Conservation (phyloP, 2,113 vertebrate genomes). For the Rhinichthys klamathensis region DNA sequence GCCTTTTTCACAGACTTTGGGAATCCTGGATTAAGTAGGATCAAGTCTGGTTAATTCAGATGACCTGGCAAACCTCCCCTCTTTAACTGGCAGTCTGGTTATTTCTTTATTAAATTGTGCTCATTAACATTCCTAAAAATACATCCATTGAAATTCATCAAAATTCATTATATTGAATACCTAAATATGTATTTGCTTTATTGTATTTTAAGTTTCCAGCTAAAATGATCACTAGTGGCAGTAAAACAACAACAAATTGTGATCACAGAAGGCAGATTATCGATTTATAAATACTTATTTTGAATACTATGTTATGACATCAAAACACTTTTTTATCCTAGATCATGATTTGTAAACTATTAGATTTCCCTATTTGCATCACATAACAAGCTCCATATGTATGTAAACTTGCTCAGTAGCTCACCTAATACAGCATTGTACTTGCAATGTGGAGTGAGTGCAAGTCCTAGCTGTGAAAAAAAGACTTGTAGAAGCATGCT, state of each 20-base stretch:
- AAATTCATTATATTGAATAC: not conserved
- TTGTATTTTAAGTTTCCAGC: not conserved
- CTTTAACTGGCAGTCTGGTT: not conserved
- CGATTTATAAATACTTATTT: not conserved
- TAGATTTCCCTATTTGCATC: not conserved
- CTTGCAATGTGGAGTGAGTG: not conserved
- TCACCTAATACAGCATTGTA: not conserved
- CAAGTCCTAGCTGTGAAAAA: not conserved
- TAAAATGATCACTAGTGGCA: not conserved
- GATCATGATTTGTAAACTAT: not conserved
- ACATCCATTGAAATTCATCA: not conserved
- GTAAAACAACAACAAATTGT: not conserved
- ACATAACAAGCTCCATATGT: not conserved
- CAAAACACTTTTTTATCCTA: not conserved
- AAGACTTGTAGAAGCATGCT: not conserved
- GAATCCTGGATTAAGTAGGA: constrained; percentile 73
- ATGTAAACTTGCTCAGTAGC: not conserved
- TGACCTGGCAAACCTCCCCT: constrained; percentile 68
- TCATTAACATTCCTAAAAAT: not conserved
- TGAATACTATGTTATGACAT: not conserved
- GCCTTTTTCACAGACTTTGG: constrained; percentile 69
- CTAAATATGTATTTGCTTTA: not conserved
- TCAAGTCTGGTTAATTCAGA: constrained; percentile 71
- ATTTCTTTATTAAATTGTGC: not conserved
- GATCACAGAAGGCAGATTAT: not conserved